These are phyloP conservation scores for Riparia riparia DNA, from an alignment of 2,113 vertebrate species.

Conservation along the genomic window DNA sequence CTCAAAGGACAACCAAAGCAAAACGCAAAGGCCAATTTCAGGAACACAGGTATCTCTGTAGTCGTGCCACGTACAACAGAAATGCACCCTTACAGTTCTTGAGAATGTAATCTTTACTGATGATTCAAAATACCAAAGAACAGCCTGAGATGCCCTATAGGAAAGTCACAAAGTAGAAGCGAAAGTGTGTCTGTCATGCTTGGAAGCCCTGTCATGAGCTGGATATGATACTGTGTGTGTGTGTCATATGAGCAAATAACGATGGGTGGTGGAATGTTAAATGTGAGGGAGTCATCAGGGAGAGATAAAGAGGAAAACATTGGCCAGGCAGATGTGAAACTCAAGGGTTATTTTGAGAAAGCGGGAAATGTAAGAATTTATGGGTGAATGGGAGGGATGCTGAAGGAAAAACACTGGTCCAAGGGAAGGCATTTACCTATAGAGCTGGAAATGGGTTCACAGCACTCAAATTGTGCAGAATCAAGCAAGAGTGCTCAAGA, in stretches of 20 bases:
- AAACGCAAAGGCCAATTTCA: background rate
- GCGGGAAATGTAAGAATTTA: background rate
- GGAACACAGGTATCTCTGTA: background rate
- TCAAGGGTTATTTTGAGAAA: background rate
- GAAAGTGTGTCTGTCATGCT: background rate
- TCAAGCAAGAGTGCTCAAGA: background rate
- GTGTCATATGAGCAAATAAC: background rate
- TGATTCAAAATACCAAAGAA: background rate
- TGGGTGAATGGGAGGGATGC: background rate
- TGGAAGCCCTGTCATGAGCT: background rate
- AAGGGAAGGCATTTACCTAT: background rate
- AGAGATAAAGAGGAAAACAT: background rate
- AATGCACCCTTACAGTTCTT: background rate
- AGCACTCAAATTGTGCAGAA: background rate
- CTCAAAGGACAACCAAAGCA: background rate
- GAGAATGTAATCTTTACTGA: background rate
- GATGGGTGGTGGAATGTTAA: background rate
- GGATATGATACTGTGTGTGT: background rate
- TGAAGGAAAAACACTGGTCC: background rate
- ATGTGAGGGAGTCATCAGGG: background rate
- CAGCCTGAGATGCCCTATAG: background rate
- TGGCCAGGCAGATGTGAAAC: background rate
- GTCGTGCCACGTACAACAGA: rapidly evolving
- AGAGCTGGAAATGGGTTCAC: background rate
- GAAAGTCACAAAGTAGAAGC: background rate